Evolutionary conservation across 2,797 vertebrate genomes (phyloP), one percentile per base, ranked within the genome.

Genomic region (Schizopygopsis pylzovi): DNA sequence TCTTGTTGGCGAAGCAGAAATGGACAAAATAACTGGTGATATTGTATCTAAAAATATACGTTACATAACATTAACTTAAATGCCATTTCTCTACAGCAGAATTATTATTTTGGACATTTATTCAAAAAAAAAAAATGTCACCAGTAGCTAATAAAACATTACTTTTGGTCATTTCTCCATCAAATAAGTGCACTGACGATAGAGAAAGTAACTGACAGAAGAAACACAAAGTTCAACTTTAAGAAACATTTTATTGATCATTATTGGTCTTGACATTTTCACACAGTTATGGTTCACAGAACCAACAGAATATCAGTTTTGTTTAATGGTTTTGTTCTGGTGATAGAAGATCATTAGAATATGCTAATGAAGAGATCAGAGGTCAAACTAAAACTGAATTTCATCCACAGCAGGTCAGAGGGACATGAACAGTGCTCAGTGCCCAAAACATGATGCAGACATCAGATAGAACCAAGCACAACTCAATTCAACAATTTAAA

Each of bases 231-330:
- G 10, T 59, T 76, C 54, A 67, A 16, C 39, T 84, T 78, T 13
- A 45, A 72, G 25, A 82, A 73, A 83, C 49, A 68, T 84, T 93
- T 94, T 94, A 93, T 94, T 91, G 86, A 45, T 90, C 89, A 90
- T 79, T 89, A 86, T 90, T 89, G 91, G 88, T 91, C 93, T 90
- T 90, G 76, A 79, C 22, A 91, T 82, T 72, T 86, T 89, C 83
- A 87, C 88, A 93, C 88, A 86, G 86, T 87, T 68, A 91, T 91
- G 94, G 94, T 96, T 96, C 95, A 96, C 93, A 93, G 95, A 96
- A 96, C 95, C 95, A 94, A 91, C 41, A 59, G 47, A 88, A 91
- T 91, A 76, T 52, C 47, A 43, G 43, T 45, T 43, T 11, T 45
- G 43, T 45, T 45, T 45, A 10, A 45, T 10, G 10, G 43, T 90